Evolutionary conservation across 1,140 invertebrate genomes (phyloP), one percentile per base, ranked within the genome.

Genomic region (Lepidurus packardi): DNA sequence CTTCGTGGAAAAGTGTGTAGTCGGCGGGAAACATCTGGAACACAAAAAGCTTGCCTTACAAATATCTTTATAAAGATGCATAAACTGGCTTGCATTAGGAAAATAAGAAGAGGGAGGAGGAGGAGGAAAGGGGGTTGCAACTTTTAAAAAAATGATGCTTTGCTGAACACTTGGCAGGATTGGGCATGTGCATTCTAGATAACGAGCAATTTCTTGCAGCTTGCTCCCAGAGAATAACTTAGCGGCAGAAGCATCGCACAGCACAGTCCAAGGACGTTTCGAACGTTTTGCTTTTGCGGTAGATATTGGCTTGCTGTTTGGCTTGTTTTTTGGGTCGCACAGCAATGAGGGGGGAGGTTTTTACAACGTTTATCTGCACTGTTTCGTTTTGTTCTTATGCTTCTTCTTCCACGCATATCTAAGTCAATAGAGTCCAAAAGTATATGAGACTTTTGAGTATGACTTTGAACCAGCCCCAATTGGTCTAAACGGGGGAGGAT

Each of bases 21-120:
- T 65, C 53, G 53, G 16, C 13, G 1, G 21, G 16, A 65, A 65
- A 21, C 53, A 65, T 4, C 53, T 65, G 53, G 16, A 65, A 65
- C 16, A 16, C 53, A 16, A 65, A 65, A 65, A 65, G 53, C 53
- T 21, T 65, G 53, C 9, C 21, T 34, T 34, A 21, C n/a, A 65
- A 65, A 13, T 65, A 16, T 65, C 53, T 21, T 13, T 1, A 21
- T 65, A 65, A 65, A 65, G 53, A 65, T 65, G 53, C 53, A 65
- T 65, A 65, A 13, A 65, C 16, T 65, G 47, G 53, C 53, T 65
- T 65, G 13, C 53, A 65, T 65, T 65, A 65, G 53, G 53, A 16
- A 65, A 65, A 65, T 65, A 34, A 34, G 34, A 34, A 34, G 34
- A 4, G 34, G 34, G 3, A 34, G 34, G 34, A 34, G 34, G 34